Evolutionary conservation across 2,888 invertebrate genomes (phyloP).

Genomic region (Pandemis heparana): DNA sequence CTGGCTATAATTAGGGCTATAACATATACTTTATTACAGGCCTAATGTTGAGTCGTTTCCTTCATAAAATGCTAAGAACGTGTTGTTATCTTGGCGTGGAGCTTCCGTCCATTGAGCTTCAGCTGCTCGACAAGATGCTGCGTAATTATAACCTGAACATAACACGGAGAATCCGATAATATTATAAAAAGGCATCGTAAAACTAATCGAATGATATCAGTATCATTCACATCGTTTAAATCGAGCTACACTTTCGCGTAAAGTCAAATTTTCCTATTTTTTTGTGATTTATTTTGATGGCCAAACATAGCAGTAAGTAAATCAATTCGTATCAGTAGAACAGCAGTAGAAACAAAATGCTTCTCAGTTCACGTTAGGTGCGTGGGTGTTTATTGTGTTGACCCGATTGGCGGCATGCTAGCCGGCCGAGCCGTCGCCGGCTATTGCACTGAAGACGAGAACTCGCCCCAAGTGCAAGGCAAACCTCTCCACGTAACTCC

Average conservation of each 20-base stretch:
- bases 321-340: constrained; percentile 44
- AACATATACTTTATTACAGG: constrained; percentile 3
- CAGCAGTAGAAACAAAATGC: constrained; percentile 49
- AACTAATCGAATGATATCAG: background rate
- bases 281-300: background rate
- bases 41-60: background rate
- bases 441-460: constrained; percentile 39
- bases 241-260: background rate
- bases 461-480: constrained; percentile 55
- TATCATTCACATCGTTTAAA: background rate
- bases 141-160: background rate
- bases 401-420: constrained; percentile 53
- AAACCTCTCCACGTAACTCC: constrained; percentile 68
- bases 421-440: constrained; percentile 46
- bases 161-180: background rate
- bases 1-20: background rate
- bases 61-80: background rate
- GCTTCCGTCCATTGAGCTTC: background rate
- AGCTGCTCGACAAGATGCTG: background rate
- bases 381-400: constrained; percentile 53
- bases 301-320: background rate
- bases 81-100: background rate
- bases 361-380: constrained; percentile 35
- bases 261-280: background rate
- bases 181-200: background rate